These are phyloP conservation scores for Brachypterus glaber DNA, from an alignment of 2,888 invertebrate species.

Conservation along the genomic window DNA sequence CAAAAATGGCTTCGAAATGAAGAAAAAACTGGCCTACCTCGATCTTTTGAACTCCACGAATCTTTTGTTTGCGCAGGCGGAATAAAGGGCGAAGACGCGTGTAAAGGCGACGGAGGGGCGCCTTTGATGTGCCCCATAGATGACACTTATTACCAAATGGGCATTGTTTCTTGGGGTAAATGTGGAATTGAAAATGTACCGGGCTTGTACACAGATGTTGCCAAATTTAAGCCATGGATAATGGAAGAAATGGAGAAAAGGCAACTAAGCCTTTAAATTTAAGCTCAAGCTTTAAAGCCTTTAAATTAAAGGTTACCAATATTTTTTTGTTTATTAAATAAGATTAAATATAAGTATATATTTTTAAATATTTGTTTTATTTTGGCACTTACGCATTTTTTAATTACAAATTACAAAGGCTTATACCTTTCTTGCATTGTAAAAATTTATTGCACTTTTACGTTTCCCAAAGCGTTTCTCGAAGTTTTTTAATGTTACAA, in stretches of 20 bases:
- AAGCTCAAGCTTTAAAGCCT: too few relatives aligned
- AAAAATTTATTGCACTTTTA: too few relatives aligned
- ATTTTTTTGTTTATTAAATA: too few relatives aligned
- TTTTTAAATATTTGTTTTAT: too few relatives aligned
- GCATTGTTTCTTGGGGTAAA: constrained; percentile 86
- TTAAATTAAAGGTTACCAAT: too few relatives aligned
- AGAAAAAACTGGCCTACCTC: not conserved
- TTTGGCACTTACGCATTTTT: too few relatives aligned
- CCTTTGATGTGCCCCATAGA: constrained; percentile 22
- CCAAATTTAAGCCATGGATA: constrained; percentile 62
- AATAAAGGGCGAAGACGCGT: not conserved
- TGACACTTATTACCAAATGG: constrained; percentile 60
- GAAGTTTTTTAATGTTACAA: too few relatives aligned
- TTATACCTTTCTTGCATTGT: too few relatives aligned
- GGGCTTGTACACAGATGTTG: constrained; percentile 69
- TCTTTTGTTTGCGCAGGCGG: not conserved
- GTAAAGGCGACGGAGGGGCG: constrained; percentile 1
- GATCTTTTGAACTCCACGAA: not conserved
- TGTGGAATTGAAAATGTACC: constrained; percentile 65
- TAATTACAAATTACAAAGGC: too few relatives aligned
- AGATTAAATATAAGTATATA: too few relatives aligned
- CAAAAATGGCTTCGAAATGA: not conserved
- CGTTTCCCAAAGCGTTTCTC: too few relatives aligned
- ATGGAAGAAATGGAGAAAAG: constrained; percentile 35
- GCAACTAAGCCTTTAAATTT: too few relatives aligned